These are phyloP conservation scores for Molanna angustata DNA, from an alignment of 2,888 invertebrate genomes.

Conservation along the genomic window DNA sequence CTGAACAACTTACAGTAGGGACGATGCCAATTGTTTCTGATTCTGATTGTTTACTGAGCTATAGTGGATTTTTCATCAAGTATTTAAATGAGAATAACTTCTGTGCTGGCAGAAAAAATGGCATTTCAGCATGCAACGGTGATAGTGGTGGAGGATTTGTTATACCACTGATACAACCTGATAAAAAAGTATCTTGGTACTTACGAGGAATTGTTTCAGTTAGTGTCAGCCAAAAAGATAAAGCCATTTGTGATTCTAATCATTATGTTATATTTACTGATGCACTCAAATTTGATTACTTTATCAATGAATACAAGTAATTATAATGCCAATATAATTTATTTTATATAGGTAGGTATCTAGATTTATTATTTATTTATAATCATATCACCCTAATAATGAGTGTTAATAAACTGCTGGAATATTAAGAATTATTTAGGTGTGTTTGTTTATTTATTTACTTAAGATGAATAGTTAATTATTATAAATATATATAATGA, in stretches of 20 bases:
- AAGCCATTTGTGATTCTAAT: slow-evolving; percentile 38
- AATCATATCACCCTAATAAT: no score
- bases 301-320: slow-evolving; percentile 5
- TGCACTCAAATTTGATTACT: background rate
- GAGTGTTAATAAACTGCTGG: no score
- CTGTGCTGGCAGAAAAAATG: slow-evolving; percentile 31
- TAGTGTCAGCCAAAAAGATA: slow-evolving; percentile 35
- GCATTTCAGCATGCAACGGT: slow-evolving; percentile 51
- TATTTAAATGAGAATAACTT: slow-evolving; percentile 4
- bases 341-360: no score
- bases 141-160: slow-evolving; percentile 52
- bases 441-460: no score
- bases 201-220: slow-evolving; percentile 37
- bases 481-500: no score
- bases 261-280: slow-evolving; percentile 8
- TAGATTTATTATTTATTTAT: no score
- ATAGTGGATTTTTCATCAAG: slow-evolving; percentile 4
- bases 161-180: slow-evolving; percentile 40
- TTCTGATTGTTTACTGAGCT: slow-evolving; percentile 6
- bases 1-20: slow-evolving; percentile 33
- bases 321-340: background rate
- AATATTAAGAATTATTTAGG: no score
- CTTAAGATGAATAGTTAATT: no score
- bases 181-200: slow-evolving; percentile 11
- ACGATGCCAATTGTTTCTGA: slow-evolving; percentile 1